Evolutionary conservation across 2,888 invertebrate genomes (phyloP).

Genomic region (Eucriotettix oculatus): DNA sequence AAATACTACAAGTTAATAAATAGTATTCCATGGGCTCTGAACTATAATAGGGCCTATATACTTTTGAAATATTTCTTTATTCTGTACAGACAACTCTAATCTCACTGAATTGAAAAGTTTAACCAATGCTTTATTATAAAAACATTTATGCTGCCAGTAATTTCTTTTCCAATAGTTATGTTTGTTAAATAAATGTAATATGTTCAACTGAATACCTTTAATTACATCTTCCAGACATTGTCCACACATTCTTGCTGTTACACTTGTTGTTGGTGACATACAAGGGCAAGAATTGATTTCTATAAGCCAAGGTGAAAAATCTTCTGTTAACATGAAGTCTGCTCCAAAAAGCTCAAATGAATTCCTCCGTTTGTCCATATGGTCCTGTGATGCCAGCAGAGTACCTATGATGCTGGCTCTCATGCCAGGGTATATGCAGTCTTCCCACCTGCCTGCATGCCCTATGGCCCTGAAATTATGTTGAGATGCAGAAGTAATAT

Average conservation of each 20-base stretch:
- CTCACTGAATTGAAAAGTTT: no score
- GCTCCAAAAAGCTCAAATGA: slow-evolving; percentile 84
- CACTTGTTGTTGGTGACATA: slow-evolving; percentile 66
- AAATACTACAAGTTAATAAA: no score
- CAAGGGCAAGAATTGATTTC: slow-evolving; percentile 87
- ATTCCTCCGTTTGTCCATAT: slow-evolving; percentile 47
- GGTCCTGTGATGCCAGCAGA: slow-evolving; percentile 59
- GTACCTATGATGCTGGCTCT: slow-evolving; percentile 65
- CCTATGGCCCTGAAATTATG: slow-evolving; percentile 43
- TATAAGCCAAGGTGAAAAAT: slow-evolving; percentile 73
- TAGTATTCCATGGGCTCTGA: no score
- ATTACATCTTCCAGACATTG: slow-evolving; percentile 67
- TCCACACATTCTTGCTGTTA: slow-evolving; percentile 70
- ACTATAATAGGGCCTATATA: no score
- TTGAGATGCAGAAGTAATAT: slow-evolving; percentile 12
- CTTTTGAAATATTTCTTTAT: no score
- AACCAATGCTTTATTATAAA: no score
- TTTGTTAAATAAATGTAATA: no score
- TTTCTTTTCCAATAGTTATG: no score
- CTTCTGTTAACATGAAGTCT: slow-evolving; percentile 78
- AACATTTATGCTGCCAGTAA: no score
- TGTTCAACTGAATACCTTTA: slow-evolving; percentile 42
- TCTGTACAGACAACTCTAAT: no score
- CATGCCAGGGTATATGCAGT: slow-evolving; percentile 70
- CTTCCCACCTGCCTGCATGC: slow-evolving; percentile 51